phyloP scores from a whole-genome alignment of 2,888 invertebrate genomes.

The Margaritifera margaritifera region DNA sequence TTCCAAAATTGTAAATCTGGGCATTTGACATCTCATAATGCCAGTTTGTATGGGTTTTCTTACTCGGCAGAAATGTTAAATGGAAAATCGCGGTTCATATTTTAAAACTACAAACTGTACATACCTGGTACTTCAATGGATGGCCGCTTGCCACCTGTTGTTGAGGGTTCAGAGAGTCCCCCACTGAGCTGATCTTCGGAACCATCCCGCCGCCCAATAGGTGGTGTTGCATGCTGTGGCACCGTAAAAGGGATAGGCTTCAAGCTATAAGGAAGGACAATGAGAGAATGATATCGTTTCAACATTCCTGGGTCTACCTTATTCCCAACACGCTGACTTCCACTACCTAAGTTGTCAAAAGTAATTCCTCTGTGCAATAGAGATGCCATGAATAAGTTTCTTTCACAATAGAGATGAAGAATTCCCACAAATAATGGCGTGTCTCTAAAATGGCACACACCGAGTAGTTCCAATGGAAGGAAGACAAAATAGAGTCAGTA shows the following conservation, averaged over 20 bases:
- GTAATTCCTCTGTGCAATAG: no score
- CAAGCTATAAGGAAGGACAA: constrained; percentile 67
- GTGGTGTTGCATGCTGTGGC: constrained; percentile 50
- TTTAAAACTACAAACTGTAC: background rate
- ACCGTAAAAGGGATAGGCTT: constrained; percentile 70
- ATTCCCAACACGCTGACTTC: constrained; percentile 5
- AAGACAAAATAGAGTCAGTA: no score
- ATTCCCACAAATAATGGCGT: no score
- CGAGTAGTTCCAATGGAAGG: no score
- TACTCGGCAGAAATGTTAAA: no score
- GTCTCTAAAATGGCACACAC: no score
- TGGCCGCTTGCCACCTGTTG: constrained; percentile 62
- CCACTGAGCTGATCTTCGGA: constrained; percentile 42
- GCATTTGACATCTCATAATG: no score
- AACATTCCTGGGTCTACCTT: constrained; percentile 24
- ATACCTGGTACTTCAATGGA: constrained; percentile 67
- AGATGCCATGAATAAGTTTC: no score
- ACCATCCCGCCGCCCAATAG: constrained; percentile 37
- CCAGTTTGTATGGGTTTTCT: no score
- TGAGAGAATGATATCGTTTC: constrained; percentile 54
- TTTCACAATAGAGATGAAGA: no score
- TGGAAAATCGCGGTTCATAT: background rate
- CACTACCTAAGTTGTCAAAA: background rate
- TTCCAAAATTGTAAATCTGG: no score
- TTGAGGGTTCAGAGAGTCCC: constrained; percentile 59